These are phyloP conservation scores for Mellivora capensis DNA, from an alignment of 2,113 vertebrate genomes.

Conservation along the genomic window DNA sequence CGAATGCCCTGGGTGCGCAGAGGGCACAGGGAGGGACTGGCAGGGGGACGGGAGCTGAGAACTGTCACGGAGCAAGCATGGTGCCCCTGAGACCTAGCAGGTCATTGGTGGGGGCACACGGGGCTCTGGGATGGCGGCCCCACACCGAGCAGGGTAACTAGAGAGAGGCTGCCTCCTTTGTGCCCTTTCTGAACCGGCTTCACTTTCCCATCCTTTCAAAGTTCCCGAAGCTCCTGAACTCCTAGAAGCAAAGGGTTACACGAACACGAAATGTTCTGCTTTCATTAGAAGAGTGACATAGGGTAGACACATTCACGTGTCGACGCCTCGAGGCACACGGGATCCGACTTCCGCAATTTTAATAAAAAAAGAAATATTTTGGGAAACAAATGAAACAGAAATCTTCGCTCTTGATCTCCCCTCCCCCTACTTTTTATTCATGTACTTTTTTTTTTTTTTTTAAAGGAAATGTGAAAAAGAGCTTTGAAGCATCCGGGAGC, in stretches of 20 bases:
- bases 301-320: background rate
- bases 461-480: background rate
- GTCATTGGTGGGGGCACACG: rapidly evolving
- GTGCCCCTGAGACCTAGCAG: rapidly evolving
- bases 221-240: background rate
- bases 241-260: background rate
- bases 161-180: background rate
- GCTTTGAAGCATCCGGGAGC: slow-evolving; percentile 57
- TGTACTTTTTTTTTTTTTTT: background rate
- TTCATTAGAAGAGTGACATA: background rate
- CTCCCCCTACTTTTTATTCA: background rate
- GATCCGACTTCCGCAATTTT: background rate
- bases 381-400: background rate
- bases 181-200: rapidly evolving
- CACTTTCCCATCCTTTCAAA: background rate
- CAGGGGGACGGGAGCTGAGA: rapidly evolving
- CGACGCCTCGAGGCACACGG: background rate
- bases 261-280: background rate
- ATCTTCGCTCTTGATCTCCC: background rate
- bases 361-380: background rate
- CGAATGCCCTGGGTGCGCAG: rapidly evolving
- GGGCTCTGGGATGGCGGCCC: rapidly evolving
- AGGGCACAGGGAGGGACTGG: rapidly evolving
- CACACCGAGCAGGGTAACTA: rapidly evolving
- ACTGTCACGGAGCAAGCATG: rapidly evolving